A percentile compares a stretch with the other conserved stretches of the same genome.
These are phyloP conservation scores for Saccostrea glomerata DNA, from an alignment of 1,140 invertebrate genomes.

Conservation along the genomic window DNA sequence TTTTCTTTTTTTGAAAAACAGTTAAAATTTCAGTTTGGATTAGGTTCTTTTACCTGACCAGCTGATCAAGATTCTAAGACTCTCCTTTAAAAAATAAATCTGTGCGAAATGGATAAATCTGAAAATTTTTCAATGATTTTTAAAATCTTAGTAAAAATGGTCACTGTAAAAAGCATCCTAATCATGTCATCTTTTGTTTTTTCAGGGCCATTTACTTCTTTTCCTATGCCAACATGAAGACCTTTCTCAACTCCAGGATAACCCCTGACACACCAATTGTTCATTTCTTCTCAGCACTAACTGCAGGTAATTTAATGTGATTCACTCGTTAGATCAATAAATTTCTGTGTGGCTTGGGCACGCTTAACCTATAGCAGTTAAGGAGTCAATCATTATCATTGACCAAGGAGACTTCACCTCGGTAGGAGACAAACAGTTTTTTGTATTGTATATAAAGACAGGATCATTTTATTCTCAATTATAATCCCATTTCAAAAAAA, in stretches of 20 bases:
- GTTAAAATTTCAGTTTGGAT: too few species aligned
- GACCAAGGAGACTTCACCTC: too few species aligned
- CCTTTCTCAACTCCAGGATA: conserved; percentile 87
- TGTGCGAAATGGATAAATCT: too few species aligned
- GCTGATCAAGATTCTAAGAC: too few species aligned
- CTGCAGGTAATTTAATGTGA: conserved; percentile 88
- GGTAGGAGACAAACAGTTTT: too few species aligned
- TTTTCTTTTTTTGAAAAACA: too few species aligned
- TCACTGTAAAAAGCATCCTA: not conserved
- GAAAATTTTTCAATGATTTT: not conserved
- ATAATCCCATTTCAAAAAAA: too few species aligned
- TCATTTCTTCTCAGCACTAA: conserved; percentile 95
- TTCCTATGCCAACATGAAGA: conserved; percentile 96
- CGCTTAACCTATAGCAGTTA: not conserved
- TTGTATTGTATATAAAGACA: too few species aligned
- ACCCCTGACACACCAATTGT: conserved; percentile 95
- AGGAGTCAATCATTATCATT: too few species aligned
- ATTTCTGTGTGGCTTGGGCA: not conserved
- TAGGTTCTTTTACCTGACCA: too few species aligned
- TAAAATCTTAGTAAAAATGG: not conserved
- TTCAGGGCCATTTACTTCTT: conserved; percentile 98
- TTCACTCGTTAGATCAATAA: not conserved
- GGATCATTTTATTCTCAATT: too few species aligned
- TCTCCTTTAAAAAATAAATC: too few species aligned
- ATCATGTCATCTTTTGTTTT: conserved; percentile 56